Evolutionary conservation across 2,113 vertebrate genomes (phyloP).

Genomic region (Turdus rufiventris): DNA sequence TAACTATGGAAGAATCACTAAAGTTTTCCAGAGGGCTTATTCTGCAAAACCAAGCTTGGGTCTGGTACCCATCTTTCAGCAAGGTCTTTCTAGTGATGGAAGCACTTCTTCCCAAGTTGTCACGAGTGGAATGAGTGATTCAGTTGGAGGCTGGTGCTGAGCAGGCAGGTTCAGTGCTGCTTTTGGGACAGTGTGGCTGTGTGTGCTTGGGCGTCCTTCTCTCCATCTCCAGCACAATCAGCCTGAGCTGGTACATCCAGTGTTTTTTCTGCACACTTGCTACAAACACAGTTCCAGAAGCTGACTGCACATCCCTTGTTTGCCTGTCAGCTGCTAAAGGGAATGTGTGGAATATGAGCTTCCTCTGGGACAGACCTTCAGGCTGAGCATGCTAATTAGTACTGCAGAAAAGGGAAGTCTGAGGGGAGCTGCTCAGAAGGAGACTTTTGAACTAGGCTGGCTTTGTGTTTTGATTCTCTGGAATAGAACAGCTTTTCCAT

Average conservation of each 20-base stretch:
- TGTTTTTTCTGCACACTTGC: neutral
- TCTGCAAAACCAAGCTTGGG: neutral
- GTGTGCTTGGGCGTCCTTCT: neutral
- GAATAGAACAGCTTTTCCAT: neutral
- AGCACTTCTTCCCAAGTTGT: neutral
- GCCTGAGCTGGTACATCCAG: neutral
- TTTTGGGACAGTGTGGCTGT: neutral
- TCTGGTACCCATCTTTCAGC: neutral
- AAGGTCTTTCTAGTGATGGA: neutral
- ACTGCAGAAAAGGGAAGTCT: neutral
- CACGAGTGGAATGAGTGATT: neutral
- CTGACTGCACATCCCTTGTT: neutral
- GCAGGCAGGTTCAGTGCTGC: neutral
- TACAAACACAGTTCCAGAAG: neutral
- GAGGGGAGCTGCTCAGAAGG: constrained; percentile 4
- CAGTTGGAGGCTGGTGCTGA: neutral
- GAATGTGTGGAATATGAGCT: neutral
- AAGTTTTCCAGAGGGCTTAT: neutral
- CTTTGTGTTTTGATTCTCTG: neutral
- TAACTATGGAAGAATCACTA: neutral
- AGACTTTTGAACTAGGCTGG: neutral
- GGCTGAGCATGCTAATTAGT: constrained; percentile 2
- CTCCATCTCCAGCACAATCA: neutral
- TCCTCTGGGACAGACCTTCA: constrained; percentile 28
- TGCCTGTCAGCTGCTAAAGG: neutral